Evolutionary conservation across 2,888 invertebrate genomes (phyloP).

Genomic region (Calameuta filiformis): DNA sequence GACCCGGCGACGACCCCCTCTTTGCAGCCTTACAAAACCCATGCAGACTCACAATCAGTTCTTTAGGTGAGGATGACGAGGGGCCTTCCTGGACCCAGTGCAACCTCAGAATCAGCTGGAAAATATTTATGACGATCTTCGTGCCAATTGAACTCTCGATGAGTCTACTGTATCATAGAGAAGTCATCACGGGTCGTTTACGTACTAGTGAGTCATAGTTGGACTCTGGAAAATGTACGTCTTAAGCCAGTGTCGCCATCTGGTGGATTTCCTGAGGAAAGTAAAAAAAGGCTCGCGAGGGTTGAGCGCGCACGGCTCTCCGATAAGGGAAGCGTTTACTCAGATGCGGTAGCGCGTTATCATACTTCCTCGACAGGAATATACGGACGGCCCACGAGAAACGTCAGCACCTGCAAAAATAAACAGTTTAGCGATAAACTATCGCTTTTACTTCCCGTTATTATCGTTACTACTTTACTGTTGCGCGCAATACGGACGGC

Average conservation of each 20-base stretch:
- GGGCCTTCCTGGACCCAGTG: not conserved
- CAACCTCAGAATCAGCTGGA: not conserved
- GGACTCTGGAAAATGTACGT: not conserved
- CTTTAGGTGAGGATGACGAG: not conserved
- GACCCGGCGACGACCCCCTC: not conserved
- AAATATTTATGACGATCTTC: not conserved
- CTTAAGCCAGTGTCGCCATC: not conserved
- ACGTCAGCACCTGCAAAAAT: constrained; percentile 39
- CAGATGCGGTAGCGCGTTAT: constrained; percentile 36
- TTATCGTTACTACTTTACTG: not conserved
- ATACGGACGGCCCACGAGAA: constrained; percentile 12
- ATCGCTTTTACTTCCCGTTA: constrained; percentile 42
- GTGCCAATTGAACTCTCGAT: not conserved
- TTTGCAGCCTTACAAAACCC: not conserved
- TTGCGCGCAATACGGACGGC: too few relatives aligned
- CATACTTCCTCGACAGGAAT: constrained; percentile 22
- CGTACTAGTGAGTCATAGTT: not conserved
- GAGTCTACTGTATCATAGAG: not conserved
- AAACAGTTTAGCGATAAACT: constrained; percentile 36
- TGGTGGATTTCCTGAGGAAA: not conserved
- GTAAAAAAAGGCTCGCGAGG: not conserved
- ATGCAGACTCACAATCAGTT: not conserved
- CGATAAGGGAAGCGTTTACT: constrained; percentile 40
- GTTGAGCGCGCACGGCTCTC: not conserved
- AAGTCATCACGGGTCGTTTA: not conserved